A percentile compares a stretch with the other conserved stretches of the same genome.
phyloP scores from a whole-genome alignment of 2,113 vertebrate species.

The Saguinus midas region DNA sequence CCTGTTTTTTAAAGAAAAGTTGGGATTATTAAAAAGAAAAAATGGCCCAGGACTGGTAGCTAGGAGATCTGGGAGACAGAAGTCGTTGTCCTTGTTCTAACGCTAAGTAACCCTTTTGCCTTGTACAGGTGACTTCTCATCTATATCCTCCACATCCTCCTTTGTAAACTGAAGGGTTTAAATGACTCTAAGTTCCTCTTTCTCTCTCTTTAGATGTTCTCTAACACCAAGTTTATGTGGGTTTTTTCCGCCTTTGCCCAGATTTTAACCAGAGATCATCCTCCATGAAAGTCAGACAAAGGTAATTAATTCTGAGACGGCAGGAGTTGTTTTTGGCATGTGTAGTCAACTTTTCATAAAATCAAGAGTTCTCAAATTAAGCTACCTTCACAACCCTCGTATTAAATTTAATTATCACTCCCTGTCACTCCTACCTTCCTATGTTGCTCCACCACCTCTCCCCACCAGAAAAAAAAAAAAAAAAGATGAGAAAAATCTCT shows the following conservation, averaged over 20 bases:
- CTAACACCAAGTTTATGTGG: neutral
- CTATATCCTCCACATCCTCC: neutral
- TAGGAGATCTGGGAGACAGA: neutral
- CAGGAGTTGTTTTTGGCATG: neutral
- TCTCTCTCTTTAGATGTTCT: neutral
- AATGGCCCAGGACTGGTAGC: neutral
- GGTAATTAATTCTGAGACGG: neutral
- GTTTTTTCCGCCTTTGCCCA: neutral
- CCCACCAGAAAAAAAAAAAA: neutral
- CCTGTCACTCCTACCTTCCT: neutral
- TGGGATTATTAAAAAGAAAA: neutral
- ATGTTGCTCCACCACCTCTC: neutral
- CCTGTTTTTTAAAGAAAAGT: neutral
- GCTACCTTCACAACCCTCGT: neutral
- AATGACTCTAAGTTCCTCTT: neutral
- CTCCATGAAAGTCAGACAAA: neutral
- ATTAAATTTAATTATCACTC: neutral
- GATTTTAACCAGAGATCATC: slow-evolving; percentile 13
- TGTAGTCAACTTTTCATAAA: neutral
- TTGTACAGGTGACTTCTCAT: neutral
- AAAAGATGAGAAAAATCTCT: neutral
- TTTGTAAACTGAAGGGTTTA: neutral
- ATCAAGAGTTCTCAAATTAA: neutral
- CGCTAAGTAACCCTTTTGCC: neutral
- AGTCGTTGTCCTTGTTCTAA: neutral